These are phyloP conservation scores for Maniola jurtina DNA, from an alignment of 1,140 invertebrate genomes.

Conservation along the genomic window DNA sequence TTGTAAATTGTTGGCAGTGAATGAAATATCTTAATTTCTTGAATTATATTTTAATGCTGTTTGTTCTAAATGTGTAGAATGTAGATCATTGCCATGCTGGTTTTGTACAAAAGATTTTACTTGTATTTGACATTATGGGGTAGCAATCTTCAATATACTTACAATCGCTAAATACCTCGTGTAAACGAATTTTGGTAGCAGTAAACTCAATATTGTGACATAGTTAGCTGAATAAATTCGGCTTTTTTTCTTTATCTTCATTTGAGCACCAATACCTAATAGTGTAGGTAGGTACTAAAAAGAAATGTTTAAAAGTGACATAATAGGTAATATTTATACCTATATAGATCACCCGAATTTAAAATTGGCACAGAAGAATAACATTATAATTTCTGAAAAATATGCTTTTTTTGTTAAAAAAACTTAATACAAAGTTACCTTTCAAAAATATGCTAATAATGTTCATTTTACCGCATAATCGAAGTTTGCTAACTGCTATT, in stretches of 20 bases:
- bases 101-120: not conserved
- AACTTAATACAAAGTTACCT: not conserved
- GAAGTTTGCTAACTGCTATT: not conserved
- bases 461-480: conserved; percentile 1
- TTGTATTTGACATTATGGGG: not conserved
- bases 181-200: too few relatives aligned
- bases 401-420: not conserved
- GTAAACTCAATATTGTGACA: too few relatives aligned
- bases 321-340: too few relatives aligned
- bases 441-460: not conserved
- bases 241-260: too few relatives aligned
- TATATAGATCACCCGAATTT: not conserved
- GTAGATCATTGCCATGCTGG: not conserved
- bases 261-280: not conserved
- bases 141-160: too few relatives aligned
- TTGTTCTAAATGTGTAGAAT: not conserved
- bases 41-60: not conserved
- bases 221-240: too few relatives aligned
- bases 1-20: conserved; percentile 6
- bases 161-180: too few relatives aligned
- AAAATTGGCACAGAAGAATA: conserved; percentile 31
- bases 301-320: not conserved
- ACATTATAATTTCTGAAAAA: conserved; percentile 4
- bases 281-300: not conserved
- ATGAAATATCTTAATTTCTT: conserved; percentile 7